Evolutionary conservation across 2,113 vertebrate species (phyloP).

Genomic region (Glaucomys volans): DNA sequence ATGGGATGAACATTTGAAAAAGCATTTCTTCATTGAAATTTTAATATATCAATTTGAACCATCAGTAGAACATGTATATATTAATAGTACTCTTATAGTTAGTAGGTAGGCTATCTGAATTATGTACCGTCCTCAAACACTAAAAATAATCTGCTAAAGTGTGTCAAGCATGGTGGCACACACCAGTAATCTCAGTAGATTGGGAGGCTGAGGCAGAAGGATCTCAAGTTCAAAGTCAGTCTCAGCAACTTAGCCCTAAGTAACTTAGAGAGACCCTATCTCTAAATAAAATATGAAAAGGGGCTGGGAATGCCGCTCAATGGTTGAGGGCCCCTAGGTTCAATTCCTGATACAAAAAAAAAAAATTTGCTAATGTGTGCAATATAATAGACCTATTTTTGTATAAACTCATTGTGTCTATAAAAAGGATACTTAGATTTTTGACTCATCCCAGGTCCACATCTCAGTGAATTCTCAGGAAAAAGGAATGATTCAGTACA

Average conservation of each 20-base stretch:
- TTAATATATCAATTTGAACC: background rate
- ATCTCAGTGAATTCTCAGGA: constrained; percentile 32
- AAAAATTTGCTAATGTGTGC: too few species aligned
- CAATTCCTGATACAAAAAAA: too few species aligned
- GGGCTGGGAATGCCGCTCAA: too few species aligned
- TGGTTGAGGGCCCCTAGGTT: too few species aligned
- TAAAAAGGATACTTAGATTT: background rate
- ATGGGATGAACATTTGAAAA: background rate
- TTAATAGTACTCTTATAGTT: background rate
- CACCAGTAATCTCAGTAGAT: too few species aligned
- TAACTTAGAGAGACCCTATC: too few species aligned
- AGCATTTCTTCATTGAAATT: background rate
- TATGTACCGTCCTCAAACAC: background rate
- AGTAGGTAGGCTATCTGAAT: background rate
- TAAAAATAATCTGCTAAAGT: background rate
- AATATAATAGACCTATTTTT: background rate
- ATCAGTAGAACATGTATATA: background rate
- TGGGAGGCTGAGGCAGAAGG: too few species aligned
- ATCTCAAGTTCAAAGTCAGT: too few species aligned
- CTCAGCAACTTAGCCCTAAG: too few species aligned
- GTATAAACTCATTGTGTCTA: background rate
- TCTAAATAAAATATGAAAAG: too few species aligned
- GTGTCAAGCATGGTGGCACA: too few species aligned
- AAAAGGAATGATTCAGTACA: constrained; percentile 58
- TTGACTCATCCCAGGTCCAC: constrained; percentile 17